A percentile compares a stretch with the other conserved stretches of the same genome.
Conservation (phyloP, 2,113 vertebrate species). For the Archilochus colubris region DNA sequence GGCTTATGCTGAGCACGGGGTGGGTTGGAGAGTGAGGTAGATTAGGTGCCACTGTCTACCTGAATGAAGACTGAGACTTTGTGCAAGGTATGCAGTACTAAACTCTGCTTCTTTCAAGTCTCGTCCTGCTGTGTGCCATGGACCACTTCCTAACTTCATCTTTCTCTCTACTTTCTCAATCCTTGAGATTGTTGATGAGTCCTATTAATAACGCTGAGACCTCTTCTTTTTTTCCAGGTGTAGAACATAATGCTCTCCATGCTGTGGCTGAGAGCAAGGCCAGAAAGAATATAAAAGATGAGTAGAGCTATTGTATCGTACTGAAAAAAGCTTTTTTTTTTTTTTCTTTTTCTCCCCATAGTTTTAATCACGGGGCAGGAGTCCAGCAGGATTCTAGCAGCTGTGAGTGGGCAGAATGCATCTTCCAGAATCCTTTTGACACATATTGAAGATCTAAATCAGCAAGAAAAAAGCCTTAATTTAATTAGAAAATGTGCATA, state of each 20-base stretch:
- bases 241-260: not conserved
- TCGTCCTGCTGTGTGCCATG: not conserved
- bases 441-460: not conserved
- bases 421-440: not conserved
- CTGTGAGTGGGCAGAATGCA: not conserved
- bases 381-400: not conserved
- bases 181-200: not conserved
- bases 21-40: not conserved
- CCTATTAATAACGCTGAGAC: not conserved
- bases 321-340: not conserved
- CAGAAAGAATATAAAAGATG: not conserved
- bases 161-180: not conserved
- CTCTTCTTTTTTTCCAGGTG: not conserved
- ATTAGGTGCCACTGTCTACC: not conserved
- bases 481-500: not conserved
- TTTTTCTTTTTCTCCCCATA: no score
- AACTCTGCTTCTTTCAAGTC: not conserved
- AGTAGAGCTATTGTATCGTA: not conserved
- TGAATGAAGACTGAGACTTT: not conserved
- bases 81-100: not conserved
- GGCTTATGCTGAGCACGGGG: not conserved
- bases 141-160: not conserved
- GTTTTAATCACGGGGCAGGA: not conserved
- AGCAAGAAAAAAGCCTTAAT: not conserved
- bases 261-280: fast-evolving